Percentiles rank a stretch among this genome's conserved stretches.
Conservation (phyloP, 1,140 invertebrate genomes). For the Drosophila lini region DNA sequence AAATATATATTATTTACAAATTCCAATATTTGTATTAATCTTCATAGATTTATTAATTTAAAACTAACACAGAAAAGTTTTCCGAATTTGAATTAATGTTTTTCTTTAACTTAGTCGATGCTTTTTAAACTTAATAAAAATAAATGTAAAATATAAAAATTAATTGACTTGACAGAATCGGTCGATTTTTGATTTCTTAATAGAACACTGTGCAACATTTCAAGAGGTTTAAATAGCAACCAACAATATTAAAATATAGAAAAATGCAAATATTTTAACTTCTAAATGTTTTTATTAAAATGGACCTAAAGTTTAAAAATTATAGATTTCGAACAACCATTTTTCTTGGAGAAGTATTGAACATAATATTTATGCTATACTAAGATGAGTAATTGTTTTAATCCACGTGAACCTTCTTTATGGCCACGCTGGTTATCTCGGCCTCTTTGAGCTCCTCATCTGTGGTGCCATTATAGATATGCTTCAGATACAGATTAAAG, state of each 20-base stretch:
- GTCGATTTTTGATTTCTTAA: no score
- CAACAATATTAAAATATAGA: neutral
- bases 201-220: no score
- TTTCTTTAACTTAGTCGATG: no score
- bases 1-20: no score
- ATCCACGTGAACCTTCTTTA: constrained; percentile 71
- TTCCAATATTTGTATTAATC: no score
- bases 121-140: no score
- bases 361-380: neutral
- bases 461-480: constrained; percentile 76
- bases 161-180: no score
- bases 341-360: neutral
- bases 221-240: no score
- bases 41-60: no score
- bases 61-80: no score
- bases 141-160: no score
- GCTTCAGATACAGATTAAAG: constrained; percentile 81
- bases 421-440: constrained; percentile 72
- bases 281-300: neutral
- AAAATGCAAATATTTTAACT: neutral
- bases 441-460: constrained; percentile 72
- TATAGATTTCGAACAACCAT: neutral
- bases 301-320: neutral
- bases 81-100: no score
- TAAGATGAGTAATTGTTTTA: constrained; percentile 1